Percentiles rank a stretch among this genome's conserved stretches.
Evolutionary conservation across 2,888 invertebrate genomes (phyloP).

Genomic region (Nemotelus nigrinus): DNA sequence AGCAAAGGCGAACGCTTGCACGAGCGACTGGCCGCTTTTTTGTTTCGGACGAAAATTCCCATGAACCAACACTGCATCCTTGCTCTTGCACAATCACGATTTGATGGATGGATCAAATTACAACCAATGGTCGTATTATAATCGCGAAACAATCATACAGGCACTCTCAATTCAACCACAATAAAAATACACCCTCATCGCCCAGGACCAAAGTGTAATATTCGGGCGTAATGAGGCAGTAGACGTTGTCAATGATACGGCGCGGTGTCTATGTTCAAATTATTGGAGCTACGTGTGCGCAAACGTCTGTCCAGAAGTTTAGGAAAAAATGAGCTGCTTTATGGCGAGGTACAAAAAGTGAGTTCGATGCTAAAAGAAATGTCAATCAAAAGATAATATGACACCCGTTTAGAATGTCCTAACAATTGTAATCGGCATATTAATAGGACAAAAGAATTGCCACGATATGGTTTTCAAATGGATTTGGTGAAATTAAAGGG

Average conservation of each 20-base stretch:
- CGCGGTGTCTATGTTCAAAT: slow-evolving; percentile 3
- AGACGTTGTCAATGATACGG: slow-evolving; percentile 25
- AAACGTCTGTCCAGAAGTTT: slow-evolving; percentile 10
- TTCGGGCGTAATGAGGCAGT: slow-evolving; percentile 34
- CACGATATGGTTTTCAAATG: slow-evolving; percentile 21
- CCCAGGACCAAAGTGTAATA: slow-evolving; percentile 10
- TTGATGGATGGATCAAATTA: slow-evolving; percentile 41
- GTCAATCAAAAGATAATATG: slow-evolving; percentile 48
- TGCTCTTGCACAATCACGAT: slow-evolving; percentile 11
- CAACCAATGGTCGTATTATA: slow-evolving; percentile 24
- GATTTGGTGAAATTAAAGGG: slow-evolving; percentile 32
- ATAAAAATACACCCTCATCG: slow-evolving; percentile 22
- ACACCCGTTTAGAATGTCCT: slow-evolving; percentile 45
- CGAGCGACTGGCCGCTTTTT: too few relatives aligned
- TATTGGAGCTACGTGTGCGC: slow-evolving; percentile 31
- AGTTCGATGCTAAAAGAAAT: slow-evolving; percentile 36
- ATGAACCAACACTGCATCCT: slow-evolving; percentile 8
- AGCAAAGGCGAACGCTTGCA: too few relatives aligned
- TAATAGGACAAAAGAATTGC: slow-evolving; percentile 34
- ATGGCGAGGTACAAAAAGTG: slow-evolving; percentile 1
- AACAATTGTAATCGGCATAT: slow-evolving; percentile 33
- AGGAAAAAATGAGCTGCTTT: background rate
- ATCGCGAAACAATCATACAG: slow-evolving; percentile 16
- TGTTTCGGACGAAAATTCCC: background rate
- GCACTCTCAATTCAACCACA: background rate